Conservation (phyloP, 2,113 vertebrate species). For the Tricholaema leucomelas region DNA sequence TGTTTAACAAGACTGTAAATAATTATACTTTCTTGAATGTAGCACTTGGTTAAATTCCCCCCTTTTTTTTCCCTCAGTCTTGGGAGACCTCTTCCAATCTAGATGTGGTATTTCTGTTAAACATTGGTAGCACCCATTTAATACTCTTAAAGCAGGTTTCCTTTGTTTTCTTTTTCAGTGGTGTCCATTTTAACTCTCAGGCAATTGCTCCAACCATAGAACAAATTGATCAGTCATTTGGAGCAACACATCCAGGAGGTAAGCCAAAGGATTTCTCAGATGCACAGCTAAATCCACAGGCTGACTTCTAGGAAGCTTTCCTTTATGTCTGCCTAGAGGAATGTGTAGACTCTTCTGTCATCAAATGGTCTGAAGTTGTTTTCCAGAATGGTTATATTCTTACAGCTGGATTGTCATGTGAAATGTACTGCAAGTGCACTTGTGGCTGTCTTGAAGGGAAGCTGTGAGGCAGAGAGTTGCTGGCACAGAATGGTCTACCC, state of each 20-base stretch:
- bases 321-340: neutral
- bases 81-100: neutral
- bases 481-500: neutral
- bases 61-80: neutral
- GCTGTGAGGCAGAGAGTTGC: neutral
- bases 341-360: neutral
- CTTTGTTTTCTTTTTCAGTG: conserved; percentile 79
- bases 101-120: neutral
- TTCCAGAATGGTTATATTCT: neutral
- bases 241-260: conserved; percentile 99
- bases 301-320: neutral
- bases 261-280: conserved; percentile 28
- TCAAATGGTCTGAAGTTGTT: neutral
- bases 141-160: neutral
- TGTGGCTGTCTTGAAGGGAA: neutral
- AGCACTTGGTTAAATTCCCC: neutral
- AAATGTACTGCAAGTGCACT: neutral
- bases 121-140: neutral
- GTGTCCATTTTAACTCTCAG: conserved; percentile 99
- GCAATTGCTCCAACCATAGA: conserved; percentile 98
- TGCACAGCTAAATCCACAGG: neutral
- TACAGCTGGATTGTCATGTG: neutral
- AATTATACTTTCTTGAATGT: neutral
- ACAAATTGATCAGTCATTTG: conserved; percentile 99
- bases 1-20: neutral